phyloP scores from a whole-genome alignment of 2,888 invertebrate genomes.

The Emesis russula region DNA sequence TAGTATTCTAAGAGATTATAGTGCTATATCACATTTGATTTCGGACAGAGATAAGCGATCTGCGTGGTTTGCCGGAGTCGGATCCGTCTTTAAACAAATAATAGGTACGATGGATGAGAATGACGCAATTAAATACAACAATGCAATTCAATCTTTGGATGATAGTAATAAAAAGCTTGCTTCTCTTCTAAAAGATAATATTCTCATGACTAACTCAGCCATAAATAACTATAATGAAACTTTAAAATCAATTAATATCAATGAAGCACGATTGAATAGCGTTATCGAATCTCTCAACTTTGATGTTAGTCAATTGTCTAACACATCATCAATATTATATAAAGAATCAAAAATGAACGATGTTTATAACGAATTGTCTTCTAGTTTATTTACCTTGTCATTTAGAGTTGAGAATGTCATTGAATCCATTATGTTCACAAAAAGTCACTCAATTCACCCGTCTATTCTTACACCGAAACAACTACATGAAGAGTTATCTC shows the following conservation, averaged over 20 bases:
- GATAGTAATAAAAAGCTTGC: slow-evolving; percentile 55
- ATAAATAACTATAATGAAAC: too few relatives aligned
- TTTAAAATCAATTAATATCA: too few relatives aligned
- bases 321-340: too few relatives aligned
- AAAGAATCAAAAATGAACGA: slow-evolving; percentile 31
- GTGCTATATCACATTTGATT: slow-evolving; percentile 47
- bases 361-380: slow-evolving; percentile 5
- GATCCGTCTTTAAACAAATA: slow-evolving; percentile 84
- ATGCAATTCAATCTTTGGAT: slow-evolving; percentile 76
- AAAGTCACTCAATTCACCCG: slow-evolving; percentile 16
- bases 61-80: slow-evolving; percentile 80
- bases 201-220: too few relatives aligned
- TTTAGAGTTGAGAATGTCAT: neutral
- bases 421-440: neutral
- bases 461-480: slow-evolving; percentile 3
- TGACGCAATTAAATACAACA: slow-evolving; percentile 84
- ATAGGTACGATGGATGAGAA: slow-evolving; percentile 86
- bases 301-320: too few relatives aligned
- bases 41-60: slow-evolving; percentile 58
- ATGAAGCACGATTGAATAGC: too few relatives aligned
- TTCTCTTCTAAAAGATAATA: neutral
- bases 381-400: neutral
- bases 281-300: too few relatives aligned
- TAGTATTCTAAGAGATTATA: slow-evolving; percentile 41
- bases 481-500: slow-evolving; percentile 3